Evolutionary conservation across 2,888 invertebrate genomes (phyloP).

Genomic region (Eupithecia subumbrata): DNA sequence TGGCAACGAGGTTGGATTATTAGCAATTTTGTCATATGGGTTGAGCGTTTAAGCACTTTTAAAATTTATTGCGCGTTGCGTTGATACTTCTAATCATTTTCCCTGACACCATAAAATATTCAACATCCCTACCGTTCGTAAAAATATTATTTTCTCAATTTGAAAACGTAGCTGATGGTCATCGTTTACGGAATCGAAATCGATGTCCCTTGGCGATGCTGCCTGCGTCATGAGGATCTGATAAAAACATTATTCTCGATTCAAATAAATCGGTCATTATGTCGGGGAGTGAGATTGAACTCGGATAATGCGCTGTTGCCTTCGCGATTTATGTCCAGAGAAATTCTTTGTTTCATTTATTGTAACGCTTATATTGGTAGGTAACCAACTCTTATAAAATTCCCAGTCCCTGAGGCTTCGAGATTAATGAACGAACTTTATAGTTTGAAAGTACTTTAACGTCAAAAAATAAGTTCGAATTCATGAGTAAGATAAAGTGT

Average conservation of each 20-base stretch:
- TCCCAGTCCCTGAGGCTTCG: conserved; percentile 29
- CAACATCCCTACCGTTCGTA: conserved; percentile 4
- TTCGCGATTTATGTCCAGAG: conserved; percentile 54
- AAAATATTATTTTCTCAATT: conserved; percentile 22
- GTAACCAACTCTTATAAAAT: conserved; percentile 29
- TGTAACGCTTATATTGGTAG: conserved; percentile 42
- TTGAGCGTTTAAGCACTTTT: conserved; percentile 16
- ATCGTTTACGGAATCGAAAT: conserved; percentile 34
- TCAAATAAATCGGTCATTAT: conserved; percentile 69
- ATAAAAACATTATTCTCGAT: conserved; percentile 68
- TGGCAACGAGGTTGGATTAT: conserved; percentile 18
- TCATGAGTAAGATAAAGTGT: conserved; percentile 9
- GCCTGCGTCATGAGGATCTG: conserved; percentile 51
- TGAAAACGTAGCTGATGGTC: conserved; percentile 27
- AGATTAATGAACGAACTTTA: conserved; percentile 37
- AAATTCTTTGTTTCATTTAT: conserved; percentile 53
- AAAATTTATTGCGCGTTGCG: conserved; percentile 9
- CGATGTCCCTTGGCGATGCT: conserved; percentile 42
- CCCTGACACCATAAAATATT: conserved; percentile 5
- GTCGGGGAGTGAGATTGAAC: conserved; percentile 56
- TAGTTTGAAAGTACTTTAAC: conserved; percentile 26
- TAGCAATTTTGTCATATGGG: conserved; percentile 22
- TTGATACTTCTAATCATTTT: conserved; percentile 16
- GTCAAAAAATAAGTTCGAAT: conserved; percentile 16
- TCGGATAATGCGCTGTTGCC: conserved; percentile 59